Percentiles rank a stretch among this genome's conserved stretches.
Conservation (phyloP, 2,797 vertebrate genomes). For the Phoxinus dragarum region DNA sequence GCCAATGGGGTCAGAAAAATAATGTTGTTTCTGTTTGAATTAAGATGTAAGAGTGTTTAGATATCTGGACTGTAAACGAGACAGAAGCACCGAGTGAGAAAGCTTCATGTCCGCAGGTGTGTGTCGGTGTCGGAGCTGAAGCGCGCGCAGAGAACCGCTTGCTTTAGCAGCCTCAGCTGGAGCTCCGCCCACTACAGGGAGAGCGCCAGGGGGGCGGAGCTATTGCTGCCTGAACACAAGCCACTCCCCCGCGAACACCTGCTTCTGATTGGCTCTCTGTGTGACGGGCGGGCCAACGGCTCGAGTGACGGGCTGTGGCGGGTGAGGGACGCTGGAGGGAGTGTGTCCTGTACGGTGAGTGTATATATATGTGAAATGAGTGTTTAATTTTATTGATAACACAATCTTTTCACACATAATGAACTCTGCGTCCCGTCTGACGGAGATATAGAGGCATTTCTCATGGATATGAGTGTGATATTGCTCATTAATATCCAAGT, state of each 20-base stretch:
- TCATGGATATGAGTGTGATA: no score
- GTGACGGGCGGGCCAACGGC: conserved; percentile 62
- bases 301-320: conserved; percentile 76
- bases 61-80: no score
- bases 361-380: no score
- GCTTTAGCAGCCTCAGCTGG: conserved; percentile 88
- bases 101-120: conserved; percentile 70
- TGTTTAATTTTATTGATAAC: no score
- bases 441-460: no score
- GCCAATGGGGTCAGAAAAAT: no score
- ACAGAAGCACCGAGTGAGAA: no score
- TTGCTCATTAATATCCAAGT: no score
- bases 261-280: conserved; percentile 86
- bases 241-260: conserved; percentile 80
- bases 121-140: conserved; percentile 82
- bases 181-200: conserved; percentile 80
- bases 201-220: conserved; percentile 76
- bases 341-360: conserved; percentile 84
- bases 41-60: no score
- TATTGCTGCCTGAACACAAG: conserved; percentile 52
- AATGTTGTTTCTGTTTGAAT: no score
- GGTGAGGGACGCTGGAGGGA: conserved; percentile 81
- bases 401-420: no score
- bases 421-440: no score
- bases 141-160: conserved; percentile 77